Evolutionary conservation across 2,888 invertebrate species (phyloP), one percentile per base, ranked within the genome.

Genomic region (Meteorus colon): DNA sequence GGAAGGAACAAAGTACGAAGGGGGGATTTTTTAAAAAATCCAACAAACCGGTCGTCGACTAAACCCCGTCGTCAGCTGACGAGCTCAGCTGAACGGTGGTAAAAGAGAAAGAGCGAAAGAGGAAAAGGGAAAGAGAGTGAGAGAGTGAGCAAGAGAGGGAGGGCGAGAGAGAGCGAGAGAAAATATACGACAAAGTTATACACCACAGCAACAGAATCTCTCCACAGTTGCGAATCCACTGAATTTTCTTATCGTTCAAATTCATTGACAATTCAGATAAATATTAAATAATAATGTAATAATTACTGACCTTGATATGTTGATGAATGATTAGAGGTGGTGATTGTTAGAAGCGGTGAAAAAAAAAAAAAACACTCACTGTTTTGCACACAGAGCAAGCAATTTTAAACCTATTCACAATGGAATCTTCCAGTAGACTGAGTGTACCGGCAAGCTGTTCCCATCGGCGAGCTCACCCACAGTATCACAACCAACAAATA

Each of bases 341-440:
- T 34, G n/a, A 48, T 37, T 27, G 62, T 68, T 31, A 73, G 29
- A 76, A 78, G 75, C 41, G 81, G 79, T 79, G 80, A 75, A 82
- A 81, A 80, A 80, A 34, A 34, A 34, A 34, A 41, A 41, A 41
- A 41, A 41, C 8, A 41, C 41, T 82, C 81, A 82, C 82, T 70
- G 78, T 73, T 73, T 75, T 79, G 41, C 41, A 41, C 80, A 77
- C 80, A 81, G 77, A 77, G 82, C 76, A 77, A 81, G 81, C 48
- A 84, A 84, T 86, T 86, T 86, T 81, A 86, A 86, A 86, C 84
- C 85, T 86, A 85, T 85, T 88, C 86, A 86, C 88, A 88, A 88
- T 89, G 89, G 89, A 88, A 89, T 89, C 89, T 89, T 89, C 89
- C 88, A 89, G 87, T 85, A 86, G 86, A 87, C 88, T 88, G 87